These are phyloP conservation scores for Alloscopus bannaensis DNA, from an alignment of 2,888 invertebrate genomes.

Conservation along the genomic window DNA sequence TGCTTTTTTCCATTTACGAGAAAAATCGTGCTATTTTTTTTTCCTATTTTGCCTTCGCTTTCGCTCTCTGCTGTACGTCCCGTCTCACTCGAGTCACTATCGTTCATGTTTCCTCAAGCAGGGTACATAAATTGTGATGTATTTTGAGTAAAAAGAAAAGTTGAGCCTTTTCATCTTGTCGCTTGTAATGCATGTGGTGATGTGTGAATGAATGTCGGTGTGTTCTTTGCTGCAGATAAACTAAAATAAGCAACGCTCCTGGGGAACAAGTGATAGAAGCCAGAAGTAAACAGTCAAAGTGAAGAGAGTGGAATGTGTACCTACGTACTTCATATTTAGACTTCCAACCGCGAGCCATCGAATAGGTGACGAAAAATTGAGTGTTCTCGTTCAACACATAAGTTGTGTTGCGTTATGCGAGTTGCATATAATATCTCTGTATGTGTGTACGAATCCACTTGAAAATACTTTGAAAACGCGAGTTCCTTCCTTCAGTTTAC, in stretches of 20 bases:
- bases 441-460: not conserved
- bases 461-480: not conserved
- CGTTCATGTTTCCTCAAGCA: not conserved
- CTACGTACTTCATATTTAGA: no score
- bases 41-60: conserved; percentile 12
- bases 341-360: no score
- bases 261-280: conserved; percentile 46
- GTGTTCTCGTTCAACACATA: no score
- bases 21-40: conserved; percentile 43
- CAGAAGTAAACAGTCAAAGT: conserved; percentile 21
- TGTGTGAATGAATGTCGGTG: conserved; percentile 52
- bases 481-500: not conserved
- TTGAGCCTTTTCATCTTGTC: conserved; percentile 49
- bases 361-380: no score
- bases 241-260: conserved; percentile 10
- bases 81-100: not conserved
- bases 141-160: no score
- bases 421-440: not conserved
- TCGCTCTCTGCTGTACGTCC: not conserved
- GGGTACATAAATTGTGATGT: conserved; percentile 37
- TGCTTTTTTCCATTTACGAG: conserved; percentile 40
- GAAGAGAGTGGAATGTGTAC: conserved; percentile 3
- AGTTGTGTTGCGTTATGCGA: no score
- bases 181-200: conserved; percentile 52
- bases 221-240: conserved; percentile 25